Evolutionary conservation across 2,797 vertebrate species (phyloP).

Genomic region (Meda fulgida): DNA sequence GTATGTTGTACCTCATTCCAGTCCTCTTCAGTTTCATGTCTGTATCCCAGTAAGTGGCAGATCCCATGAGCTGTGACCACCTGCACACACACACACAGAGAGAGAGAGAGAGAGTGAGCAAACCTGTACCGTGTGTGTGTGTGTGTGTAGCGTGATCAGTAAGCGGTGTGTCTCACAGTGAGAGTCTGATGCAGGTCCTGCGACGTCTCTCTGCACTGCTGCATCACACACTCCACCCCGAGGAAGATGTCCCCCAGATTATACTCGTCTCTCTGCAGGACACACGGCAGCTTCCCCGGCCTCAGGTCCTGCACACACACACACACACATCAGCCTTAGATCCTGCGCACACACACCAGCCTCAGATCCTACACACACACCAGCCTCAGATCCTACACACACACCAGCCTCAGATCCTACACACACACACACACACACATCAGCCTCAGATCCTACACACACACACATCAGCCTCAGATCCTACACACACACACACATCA

Average conservation of each 20-base stretch:
- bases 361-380: no score
- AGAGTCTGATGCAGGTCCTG: constrained; percentile 81
- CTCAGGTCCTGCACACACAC: constrained; percentile 75
- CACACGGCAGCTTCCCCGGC: constrained; percentile 83
- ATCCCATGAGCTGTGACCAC: constrained; percentile 89
- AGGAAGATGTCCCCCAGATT: constrained; percentile 92
- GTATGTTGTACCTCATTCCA: constrained; percentile 84
- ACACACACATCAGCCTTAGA: no score
- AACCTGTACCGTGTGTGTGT: not conserved
- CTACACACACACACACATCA: no score
- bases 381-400: no score
- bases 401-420: no score
- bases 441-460: no score
- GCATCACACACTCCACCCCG: constrained; percentile 88
- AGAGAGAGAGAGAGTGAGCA: not conserved
- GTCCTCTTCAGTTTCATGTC: constrained; percentile 82
- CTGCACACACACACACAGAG: constrained; percentile 68
- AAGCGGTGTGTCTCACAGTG: constrained; percentile 75
- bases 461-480: no score
- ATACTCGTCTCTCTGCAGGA: constrained; percentile 79
- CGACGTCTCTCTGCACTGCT: constrained; percentile 79
- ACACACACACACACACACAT: no score
- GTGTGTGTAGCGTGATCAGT: not conserved
- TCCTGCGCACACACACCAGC: no score
- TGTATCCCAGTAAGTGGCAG: constrained; percentile 93